A percentile compares a stretch with the other conserved stretches of the same genome.
These are phyloP conservation scores for Abramis brama DNA, from an alignment of 2,113 vertebrate species.

Conservation along the genomic window DNA sequence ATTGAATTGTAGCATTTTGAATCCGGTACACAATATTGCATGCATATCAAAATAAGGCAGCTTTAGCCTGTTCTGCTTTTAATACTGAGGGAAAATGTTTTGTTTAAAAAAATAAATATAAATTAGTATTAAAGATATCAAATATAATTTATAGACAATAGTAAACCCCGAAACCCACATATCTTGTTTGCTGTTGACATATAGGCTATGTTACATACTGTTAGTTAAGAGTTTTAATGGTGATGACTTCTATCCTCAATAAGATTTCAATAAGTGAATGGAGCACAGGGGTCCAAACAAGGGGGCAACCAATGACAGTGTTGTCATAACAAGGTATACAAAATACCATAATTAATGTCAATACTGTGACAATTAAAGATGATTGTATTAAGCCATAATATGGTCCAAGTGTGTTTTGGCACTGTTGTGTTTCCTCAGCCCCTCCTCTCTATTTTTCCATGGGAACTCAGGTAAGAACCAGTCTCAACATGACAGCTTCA, in stretches of 20 bases:
- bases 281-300: not conserved
- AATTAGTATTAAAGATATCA: no score
- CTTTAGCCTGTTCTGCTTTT: not conserved
- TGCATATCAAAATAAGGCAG: not conserved
- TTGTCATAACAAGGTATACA: not conserved
- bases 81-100: not conserved
- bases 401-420: conserved; percentile 5
- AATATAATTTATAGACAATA: not conserved
- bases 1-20: not conserved
- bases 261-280: not conserved
- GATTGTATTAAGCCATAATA: not conserved
- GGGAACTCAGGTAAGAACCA: conserved; percentile 34
- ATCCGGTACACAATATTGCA: not conserved
- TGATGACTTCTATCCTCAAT: not conserved
- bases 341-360: not conserved
- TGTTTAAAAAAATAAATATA: no score
- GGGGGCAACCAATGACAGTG: not conserved
- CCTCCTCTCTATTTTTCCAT: conserved; percentile 38
- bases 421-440: conserved; percentile 8
- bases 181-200: not conserved
- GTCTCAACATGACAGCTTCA: conserved; percentile 3
- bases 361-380: not conserved
- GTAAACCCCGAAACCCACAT: not conserved
- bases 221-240: not conserved
- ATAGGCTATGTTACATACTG: not conserved